Evolutionary conservation across 2,888 invertebrate genomes (phyloP).

Genomic region (Agrotis ipsilon): DNA sequence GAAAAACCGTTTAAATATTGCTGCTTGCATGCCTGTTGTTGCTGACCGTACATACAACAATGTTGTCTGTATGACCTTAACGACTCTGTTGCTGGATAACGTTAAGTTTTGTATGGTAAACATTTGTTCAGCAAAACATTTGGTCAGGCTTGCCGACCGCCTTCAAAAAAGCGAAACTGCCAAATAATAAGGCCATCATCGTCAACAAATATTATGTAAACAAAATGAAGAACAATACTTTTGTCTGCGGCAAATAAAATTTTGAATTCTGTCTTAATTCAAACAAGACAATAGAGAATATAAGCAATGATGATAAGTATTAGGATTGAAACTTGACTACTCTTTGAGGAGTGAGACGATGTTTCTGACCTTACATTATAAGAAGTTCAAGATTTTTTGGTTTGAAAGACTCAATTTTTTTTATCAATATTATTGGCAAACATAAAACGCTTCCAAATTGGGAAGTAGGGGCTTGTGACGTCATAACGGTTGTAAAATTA

Average conservation of each 20-base stretch:
- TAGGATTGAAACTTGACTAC: not conserved
- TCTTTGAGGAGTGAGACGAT: not conserved
- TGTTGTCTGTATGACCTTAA: not conserved
- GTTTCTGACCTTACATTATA: not conserved
- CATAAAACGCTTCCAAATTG: no score
- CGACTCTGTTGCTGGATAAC: not conserved
- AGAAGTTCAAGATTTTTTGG: no score
- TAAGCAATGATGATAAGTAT: constrained; percentile 19
- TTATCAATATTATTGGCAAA: no score
- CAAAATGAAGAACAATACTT: constrained; percentile 24
- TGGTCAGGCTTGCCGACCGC: no score
- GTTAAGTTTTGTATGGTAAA: no score
- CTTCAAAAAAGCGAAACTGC: no score
- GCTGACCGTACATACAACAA: not conserved
- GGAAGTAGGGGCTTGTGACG: no score
- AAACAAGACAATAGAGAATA: constrained; percentile 6
- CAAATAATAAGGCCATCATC: constrained; percentile 2
- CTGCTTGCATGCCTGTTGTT: no score
- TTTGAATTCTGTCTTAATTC: not conserved
- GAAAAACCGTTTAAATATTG: no score
- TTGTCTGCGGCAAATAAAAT: not conserved
- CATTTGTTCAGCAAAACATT: no score
- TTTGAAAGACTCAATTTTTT: no score
- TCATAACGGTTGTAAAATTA: no score
- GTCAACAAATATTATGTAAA: constrained; percentile 21